Percentiles rank a stretch among this genome's conserved stretches.
Conservation (phyloP, 2,888 invertebrate genomes). For the Spilarctia lutea region DNA sequence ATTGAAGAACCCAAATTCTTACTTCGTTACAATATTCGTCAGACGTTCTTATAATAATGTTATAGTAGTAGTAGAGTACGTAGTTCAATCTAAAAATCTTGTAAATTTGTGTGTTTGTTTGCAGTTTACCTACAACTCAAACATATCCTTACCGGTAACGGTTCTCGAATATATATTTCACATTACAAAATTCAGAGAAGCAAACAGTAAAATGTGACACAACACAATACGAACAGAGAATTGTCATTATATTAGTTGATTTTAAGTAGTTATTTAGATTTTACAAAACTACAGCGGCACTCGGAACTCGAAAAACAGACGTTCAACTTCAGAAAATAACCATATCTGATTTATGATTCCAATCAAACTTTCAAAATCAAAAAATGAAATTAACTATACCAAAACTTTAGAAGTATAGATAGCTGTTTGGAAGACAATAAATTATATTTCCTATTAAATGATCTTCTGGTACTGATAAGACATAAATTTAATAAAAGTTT, state of each 20-base stretch:
- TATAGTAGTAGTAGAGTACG: not conserved
- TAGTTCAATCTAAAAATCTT: not conserved
- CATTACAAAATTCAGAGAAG: not conserved
- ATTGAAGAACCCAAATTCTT: conserved; percentile 28
- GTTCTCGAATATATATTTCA: not conserved
- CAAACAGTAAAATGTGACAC: not conserved
- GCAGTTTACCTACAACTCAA: not conserved
- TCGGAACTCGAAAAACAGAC: not conserved
- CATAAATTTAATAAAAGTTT: conserved; percentile 68
- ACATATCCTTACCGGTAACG: not conserved
- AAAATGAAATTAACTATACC: conserved; percentile 33
- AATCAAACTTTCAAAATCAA: conserved; percentile 18
- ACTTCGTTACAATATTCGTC: conserved; percentile 20
- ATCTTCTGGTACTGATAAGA: conserved; percentile 56
- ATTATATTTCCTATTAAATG: conserved; percentile 62
- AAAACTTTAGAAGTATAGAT: conserved; percentile 41
- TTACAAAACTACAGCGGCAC: not conserved
- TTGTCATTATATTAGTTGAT: not conserved
- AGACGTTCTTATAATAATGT: not conserved
- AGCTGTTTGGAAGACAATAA: conserved; percentile 48
- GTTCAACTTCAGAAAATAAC: conserved; percentile 3
- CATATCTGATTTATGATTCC: conserved; percentile 9
- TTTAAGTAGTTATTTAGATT: not conserved
- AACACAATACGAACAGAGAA: not conserved
- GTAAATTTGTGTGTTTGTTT: not conserved